These are phyloP conservation scores for Periplaneta americana DNA, from an alignment of 1,140 invertebrate species.

Conservation along the genomic window DNA sequence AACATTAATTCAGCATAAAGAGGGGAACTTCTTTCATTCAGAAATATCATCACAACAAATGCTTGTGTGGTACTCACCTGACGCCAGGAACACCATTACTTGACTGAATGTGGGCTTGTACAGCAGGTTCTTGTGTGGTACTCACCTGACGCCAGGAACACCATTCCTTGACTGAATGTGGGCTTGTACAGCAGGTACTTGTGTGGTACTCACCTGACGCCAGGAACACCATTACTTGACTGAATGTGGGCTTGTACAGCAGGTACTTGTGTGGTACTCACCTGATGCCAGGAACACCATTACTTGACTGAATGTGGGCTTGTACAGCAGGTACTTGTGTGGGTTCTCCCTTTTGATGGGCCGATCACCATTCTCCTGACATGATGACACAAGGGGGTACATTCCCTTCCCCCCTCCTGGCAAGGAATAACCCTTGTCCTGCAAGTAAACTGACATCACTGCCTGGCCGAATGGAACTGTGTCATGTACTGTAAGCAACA, in stretches of 20 bases:
- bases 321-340: conserved; percentile 95
- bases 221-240: conserved; percentile 89
- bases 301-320: conserved; percentile 90
- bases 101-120: conserved; percentile 94
- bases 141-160: conserved; percentile 82
- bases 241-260: conserved; percentile 70
- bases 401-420: conserved; percentile 27
- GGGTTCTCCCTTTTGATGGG: conserved; percentile 81
- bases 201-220: conserved; percentile 85
- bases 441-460: conserved; percentile 40
- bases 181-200: conserved; percentile 96
- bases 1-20: too few species aligned
- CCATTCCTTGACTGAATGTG: conserved; percentile 87
- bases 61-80: conserved; percentile 53
- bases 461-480: conserved; percentile 40
- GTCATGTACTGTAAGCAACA: too few species aligned
- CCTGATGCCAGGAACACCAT: conserved; percentile 90
- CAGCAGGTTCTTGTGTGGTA: conserved; percentile 91
- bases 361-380: conserved; percentile 59
- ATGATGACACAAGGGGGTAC: conserved; percentile 31
- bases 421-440: conserved; percentile 37
- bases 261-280: conserved; percentile 2
- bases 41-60: too few species aligned
- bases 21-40: too few species aligned
- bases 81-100: conserved; percentile 88